A percentile compares a stretch with the other conserved stretches of the same genome.
Conservation (phyloP, 2,113 vertebrate genomes). For the Syngnathus scovelli region DNA sequence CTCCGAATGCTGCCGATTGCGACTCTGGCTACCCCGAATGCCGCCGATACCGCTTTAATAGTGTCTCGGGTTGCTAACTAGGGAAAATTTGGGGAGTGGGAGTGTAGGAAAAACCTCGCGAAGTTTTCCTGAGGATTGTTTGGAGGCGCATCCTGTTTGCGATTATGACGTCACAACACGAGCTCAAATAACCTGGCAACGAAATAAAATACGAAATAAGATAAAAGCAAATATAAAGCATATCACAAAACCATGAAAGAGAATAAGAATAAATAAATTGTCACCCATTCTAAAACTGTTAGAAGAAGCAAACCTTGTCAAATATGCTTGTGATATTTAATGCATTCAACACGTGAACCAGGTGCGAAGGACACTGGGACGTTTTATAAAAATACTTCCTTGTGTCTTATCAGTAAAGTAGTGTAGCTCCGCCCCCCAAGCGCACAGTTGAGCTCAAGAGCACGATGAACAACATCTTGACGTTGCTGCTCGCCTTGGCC, state of each 20-base stretch:
- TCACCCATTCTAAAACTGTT: too few species aligned
- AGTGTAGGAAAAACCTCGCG: conserved; percentile 2
- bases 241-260: too few species aligned
- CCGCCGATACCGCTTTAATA: not conserved
- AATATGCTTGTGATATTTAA: not conserved
- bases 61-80: not conserved
- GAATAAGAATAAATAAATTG: too few species aligned
- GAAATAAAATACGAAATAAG: not conserved
- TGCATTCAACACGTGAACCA: too few species aligned
- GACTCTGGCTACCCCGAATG: too few species aligned
- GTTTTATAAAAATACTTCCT: not conserved
- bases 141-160: not conserved
- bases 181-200: not conserved
- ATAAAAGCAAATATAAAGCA: too few species aligned
- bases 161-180: not conserved
- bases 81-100: too few species aligned
- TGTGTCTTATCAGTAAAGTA: not conserved
- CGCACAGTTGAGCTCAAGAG: not conserved
- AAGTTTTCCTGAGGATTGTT: not conserved
- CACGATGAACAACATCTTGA: not conserved
- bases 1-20: too few species aligned
- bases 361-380: too few species aligned
- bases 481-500: not conserved
- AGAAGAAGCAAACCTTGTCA: too few species aligned
- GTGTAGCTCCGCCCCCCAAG: not conserved